Percentiles rank a stretch among this genome's conserved stretches.
phyloP scores from a whole-genome alignment of 2,888 invertebrate genomes.

The Xiphydria camelus region DNA sequence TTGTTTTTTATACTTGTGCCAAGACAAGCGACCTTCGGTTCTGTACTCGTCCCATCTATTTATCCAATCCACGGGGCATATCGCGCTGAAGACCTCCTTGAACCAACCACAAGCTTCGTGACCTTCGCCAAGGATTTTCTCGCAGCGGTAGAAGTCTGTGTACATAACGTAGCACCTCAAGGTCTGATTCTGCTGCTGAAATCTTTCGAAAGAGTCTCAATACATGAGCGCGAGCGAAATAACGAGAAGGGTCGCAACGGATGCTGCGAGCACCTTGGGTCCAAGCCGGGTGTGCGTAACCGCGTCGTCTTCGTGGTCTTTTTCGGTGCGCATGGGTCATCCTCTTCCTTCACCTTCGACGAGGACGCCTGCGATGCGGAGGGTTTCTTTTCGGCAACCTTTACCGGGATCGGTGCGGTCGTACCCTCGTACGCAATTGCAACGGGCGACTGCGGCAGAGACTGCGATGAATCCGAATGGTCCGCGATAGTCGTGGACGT shows the following conservation, averaged over 20 bases:
- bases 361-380: too few relatives aligned
- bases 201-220: constrained; percentile 28
- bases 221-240: too few relatives aligned
- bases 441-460: too few relatives aligned
- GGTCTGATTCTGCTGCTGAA: constrained; percentile 50
- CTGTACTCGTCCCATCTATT: constrained; percentile 40
- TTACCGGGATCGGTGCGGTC: too few relatives aligned
- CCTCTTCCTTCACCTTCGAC: constrained; percentile 26
- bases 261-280: constrained; percentile 33
- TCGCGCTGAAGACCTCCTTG: constrained; percentile 35
- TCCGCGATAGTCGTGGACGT: too few relatives aligned
- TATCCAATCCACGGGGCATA: constrained; percentile 47
- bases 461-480: too few relatives aligned
- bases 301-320: neutral
- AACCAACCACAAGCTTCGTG: constrained; percentile 47
- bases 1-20: constrained; percentile 32
- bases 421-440: too few relatives aligned
- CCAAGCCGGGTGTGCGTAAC: constrained; percentile 23
- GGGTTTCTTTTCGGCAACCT: too few relatives aligned
- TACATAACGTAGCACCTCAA: constrained; percentile 49
- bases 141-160: constrained; percentile 47
- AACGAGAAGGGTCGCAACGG: too few relatives aligned
- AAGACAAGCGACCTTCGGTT: constrained; percentile 32
- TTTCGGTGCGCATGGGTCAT: constrained; percentile 33
- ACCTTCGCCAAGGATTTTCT: constrained; percentile 41